Percentiles rank a stretch among this genome's conserved stretches.
These are phyloP conservation scores for Sminthopsis crassicaudata DNA, from an alignment of 2,113 vertebrate species.

Conservation along the genomic window DNA sequence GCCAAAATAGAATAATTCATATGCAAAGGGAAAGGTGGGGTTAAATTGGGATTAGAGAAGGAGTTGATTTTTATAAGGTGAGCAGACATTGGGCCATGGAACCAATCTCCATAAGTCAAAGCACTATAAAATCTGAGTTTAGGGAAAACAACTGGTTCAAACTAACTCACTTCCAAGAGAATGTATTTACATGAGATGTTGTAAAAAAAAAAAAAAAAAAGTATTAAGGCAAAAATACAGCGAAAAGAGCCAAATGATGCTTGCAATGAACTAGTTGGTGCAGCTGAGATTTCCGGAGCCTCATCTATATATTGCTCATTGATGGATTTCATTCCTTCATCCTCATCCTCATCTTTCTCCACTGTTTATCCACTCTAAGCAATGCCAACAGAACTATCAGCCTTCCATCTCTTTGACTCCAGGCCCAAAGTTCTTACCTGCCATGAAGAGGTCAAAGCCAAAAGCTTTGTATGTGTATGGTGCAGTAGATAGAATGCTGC, in stretches of 20 bases:
- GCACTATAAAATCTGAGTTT: background rate
- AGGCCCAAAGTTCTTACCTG: background rate
- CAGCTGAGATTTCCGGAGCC: background rate
- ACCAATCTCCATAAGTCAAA: background rate
- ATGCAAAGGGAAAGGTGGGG: background rate
- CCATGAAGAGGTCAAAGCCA: background rate
- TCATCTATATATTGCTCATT: background rate
- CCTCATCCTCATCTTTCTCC: background rate
- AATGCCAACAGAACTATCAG: background rate
- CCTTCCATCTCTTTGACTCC: background rate
- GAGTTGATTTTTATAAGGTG: background rate
- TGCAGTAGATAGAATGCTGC: background rate
- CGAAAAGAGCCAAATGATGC: background rate
- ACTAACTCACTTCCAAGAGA: background rate
- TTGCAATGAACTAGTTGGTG: background rate
- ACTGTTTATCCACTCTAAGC: background rate
- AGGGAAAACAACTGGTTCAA: background rate
- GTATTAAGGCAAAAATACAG: background rate
- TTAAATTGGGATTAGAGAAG: background rate
- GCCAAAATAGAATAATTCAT: background rate
- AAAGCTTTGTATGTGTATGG: background rate
- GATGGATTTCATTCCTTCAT: background rate
- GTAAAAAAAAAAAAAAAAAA: background rate
- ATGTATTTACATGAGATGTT: background rate
- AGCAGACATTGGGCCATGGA: background rate